A percentile compares a stretch with the other conserved stretches of the same genome.
Evolutionary conservation across 1,140 invertebrate species (phyloP).

Genomic region (Frieseomelitta varia): DNA sequence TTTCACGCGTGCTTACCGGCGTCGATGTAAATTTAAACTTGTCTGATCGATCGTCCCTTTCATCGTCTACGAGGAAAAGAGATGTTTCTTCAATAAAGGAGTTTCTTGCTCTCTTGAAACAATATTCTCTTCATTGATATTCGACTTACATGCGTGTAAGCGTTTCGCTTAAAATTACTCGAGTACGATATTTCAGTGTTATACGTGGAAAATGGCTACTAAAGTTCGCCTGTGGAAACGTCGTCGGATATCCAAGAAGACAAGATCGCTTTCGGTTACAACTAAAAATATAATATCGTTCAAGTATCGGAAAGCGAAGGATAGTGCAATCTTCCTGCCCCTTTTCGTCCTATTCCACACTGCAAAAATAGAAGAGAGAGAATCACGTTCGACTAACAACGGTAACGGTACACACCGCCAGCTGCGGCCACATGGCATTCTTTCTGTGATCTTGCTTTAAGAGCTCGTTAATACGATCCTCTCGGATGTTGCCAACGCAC

Average conservation of each 20-base stretch:
- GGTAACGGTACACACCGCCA: constrained; percentile 63
- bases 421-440: constrained; percentile 76
- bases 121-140: neutral
- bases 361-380: constrained; percentile 65
- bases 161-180: neutral
- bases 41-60: constrained; percentile 30
- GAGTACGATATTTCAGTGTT: neutral
- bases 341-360: constrained; percentile 47
- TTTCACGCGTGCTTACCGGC: constrained; percentile 59
- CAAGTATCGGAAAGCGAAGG: constrained; percentile 27
- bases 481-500: constrained; percentile 77
- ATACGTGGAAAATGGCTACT: neutral
- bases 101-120: neutral
- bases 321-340: constrained; percentile 38
- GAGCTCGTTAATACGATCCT: constrained; percentile 78
- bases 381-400: constrained; percentile 64
- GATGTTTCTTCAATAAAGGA: neutral
- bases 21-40: constrained; percentile 62
- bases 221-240: neutral
- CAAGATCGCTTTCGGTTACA: constrained; percentile 15
- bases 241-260: neutral
- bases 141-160: neutral
- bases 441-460: constrained; percentile 76
- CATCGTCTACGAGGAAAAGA: neutral
- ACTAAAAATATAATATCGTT: constrained; percentile 40